Base-by-base conservation (phyloP, 2,888 invertebrate genomes). In the Ochropleura leucogaster region DNA sequence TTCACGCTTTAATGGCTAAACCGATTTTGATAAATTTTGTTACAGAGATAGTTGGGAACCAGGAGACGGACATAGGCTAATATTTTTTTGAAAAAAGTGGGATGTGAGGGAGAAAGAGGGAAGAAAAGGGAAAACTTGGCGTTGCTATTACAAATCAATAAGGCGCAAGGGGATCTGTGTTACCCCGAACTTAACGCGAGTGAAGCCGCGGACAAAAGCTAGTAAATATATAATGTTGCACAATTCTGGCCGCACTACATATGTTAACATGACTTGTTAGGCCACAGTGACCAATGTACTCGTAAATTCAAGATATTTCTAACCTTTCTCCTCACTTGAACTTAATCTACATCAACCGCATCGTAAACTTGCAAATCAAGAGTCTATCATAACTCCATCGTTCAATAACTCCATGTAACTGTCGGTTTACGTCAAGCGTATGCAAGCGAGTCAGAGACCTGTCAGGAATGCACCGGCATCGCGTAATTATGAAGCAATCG, bases 381-480 rank as follows among this genome's bases (percentile, higher is more conserved):
- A n/a, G 51, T 77, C 63, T 51, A 57, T 79, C 55, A 77, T 57
- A 57, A 63, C 53, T 72, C 60, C 20, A 68, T n/a, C 55, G 80
- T 57, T 68, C 63, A 64, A 80, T 74, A 68, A 47, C 51, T 69
- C 60, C 67, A 57, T 69, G 76, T 76, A 80, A 84, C 44, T 63
- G 55, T 57, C 59, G 69, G 67, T 72, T 76, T 63, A 60, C 81
- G 67, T 77, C 60, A 67, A 77, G 42, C 63, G 46, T 80, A 82
- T 82, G 82, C 81, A 75, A 82, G 44, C 77, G 60, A 80, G 84
- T 82, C 82, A 72, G n/a, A 67, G 81, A 82, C 84, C 84, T 67
- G 72, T 65, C 77, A 46, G 46, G 82, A 82, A 82, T 84, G 84
- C 68, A 71, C 74, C 60, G 62, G 20, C 53, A 59, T 42, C 68